Conservation (phyloP, 2,113 vertebrate genomes). For the Rhinopomastus cyanomelas region DNA sequence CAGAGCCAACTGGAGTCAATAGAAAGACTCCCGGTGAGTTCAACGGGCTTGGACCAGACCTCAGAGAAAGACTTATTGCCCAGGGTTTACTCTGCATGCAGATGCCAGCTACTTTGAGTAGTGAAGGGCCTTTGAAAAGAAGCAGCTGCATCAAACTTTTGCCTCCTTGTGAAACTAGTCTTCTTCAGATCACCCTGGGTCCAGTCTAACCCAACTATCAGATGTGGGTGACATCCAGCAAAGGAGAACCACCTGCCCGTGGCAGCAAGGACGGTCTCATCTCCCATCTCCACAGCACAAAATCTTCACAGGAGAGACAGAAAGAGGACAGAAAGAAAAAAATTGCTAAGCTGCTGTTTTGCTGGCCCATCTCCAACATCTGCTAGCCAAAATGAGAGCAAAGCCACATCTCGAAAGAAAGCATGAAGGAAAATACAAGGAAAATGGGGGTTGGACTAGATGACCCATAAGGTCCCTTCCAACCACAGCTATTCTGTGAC, state of each 20-base stretch:
- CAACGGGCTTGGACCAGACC: constrained; percentile 32
- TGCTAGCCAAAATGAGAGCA: background rate
- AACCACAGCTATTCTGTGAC: no score
- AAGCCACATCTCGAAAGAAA: no score
- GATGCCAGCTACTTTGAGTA: background rate
- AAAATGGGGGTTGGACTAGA: background rate
- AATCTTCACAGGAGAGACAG: background rate
- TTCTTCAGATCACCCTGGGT: background rate
- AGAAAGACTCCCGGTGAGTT: constrained; percentile 39
- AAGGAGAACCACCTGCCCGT: constrained; percentile 12
- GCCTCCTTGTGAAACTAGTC: background rate
- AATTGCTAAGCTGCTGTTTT: background rate
- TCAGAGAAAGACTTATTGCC: constrained; percentile 20
- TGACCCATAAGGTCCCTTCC: no score
- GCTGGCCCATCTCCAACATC: background rate
- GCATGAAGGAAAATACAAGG: background rate
- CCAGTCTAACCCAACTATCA: constrained; percentile 13
- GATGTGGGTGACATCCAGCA: constrained; percentile 7
- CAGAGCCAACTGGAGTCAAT: constrained; percentile 39
- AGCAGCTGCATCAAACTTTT: background rate
- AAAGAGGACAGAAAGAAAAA: background rate
- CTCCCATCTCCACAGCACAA: background rate
- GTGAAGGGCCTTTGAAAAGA: constrained; percentile 7
- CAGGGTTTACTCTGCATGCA: background rate
- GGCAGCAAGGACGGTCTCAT: background rate